Evolutionary conservation across 2,113 vertebrate genomes (phyloP).

Genomic region (Aegypius monachus): DNA sequence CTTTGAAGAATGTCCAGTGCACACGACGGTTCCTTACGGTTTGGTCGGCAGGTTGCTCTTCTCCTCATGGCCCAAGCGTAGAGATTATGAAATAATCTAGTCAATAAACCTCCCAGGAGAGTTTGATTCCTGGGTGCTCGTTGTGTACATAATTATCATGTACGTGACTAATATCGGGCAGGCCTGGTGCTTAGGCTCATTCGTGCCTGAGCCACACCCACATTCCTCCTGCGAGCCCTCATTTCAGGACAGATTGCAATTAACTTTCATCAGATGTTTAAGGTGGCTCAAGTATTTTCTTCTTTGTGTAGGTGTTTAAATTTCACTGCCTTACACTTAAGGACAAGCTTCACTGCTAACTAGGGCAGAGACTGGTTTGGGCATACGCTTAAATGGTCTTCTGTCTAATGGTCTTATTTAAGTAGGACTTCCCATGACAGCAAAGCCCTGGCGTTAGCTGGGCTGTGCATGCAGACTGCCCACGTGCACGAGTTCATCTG

Average conservation of each 20-base stretch:
- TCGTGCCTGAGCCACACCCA: conserved; percentile 9
- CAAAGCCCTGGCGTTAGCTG: background rate
- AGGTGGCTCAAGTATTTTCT: background rate
- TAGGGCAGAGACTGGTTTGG: background rate
- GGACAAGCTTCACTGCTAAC: background rate
- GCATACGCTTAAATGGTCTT: background rate
- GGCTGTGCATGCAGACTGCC: background rate
- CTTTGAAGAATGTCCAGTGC: background rate
- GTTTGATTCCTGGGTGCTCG: background rate
- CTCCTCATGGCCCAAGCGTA: background rate
- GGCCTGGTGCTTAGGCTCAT: background rate
- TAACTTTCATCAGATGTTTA: conserved; percentile 33
- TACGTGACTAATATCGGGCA: conserved; percentile 17
- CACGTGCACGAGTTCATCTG: accelerated
- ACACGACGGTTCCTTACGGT: background rate
- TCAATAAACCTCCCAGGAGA: background rate
- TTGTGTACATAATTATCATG: background rate
- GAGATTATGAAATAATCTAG: background rate
- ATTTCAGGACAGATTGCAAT: conserved; percentile 35
- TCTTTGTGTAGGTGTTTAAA: background rate
- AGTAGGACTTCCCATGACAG: background rate
- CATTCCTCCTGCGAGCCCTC: background rate
- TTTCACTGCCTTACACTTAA: background rate
- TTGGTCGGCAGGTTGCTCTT: background rate
- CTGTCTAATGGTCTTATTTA: background rate